Percentiles rank a stretch among this genome's conserved stretches.
phyloP scores from a whole-genome alignment of 2,113 vertebrate species.

The Myrmecobius fasciatus region DNA sequence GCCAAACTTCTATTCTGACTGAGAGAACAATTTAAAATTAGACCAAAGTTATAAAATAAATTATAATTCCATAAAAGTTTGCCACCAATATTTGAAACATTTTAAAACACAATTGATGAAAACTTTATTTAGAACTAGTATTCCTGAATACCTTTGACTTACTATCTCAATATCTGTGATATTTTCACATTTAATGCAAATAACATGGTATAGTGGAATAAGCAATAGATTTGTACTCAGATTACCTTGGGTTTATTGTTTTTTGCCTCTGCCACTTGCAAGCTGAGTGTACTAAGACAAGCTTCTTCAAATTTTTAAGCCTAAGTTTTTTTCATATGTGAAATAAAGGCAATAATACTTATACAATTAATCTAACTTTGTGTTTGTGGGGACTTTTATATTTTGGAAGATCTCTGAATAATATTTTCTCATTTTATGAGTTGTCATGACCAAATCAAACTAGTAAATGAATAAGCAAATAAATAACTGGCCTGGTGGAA shows the following conservation, averaged over 20 bases:
- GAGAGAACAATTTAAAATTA: background rate
- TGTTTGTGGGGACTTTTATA: background rate
- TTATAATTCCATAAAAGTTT: background rate
- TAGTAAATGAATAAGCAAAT: background rate
- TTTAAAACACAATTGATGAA: no score
- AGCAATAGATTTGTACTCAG: background rate
- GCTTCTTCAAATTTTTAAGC: background rate
- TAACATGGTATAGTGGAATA: background rate
- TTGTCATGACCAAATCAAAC: background rate
- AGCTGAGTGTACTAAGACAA: background rate
- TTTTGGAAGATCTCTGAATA: background rate
- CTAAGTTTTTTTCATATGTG: background rate
- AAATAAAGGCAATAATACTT: conserved; percentile 15
- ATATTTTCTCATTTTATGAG: background rate
- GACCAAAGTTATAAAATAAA: background rate
- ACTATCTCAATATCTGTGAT: background rate
- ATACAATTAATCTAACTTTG: background rate
- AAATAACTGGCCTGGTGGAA: background rate
- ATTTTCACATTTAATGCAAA: background rate
- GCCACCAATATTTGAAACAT: background rate
- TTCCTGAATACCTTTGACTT: background rate
- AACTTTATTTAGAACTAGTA: background rate
- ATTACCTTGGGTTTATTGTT: background rate
- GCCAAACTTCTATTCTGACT: background rate
- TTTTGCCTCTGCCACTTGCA: background rate